Conservation (phyloP, 2,888 invertebrate species). For the Silvanus unidentatus region DNA sequence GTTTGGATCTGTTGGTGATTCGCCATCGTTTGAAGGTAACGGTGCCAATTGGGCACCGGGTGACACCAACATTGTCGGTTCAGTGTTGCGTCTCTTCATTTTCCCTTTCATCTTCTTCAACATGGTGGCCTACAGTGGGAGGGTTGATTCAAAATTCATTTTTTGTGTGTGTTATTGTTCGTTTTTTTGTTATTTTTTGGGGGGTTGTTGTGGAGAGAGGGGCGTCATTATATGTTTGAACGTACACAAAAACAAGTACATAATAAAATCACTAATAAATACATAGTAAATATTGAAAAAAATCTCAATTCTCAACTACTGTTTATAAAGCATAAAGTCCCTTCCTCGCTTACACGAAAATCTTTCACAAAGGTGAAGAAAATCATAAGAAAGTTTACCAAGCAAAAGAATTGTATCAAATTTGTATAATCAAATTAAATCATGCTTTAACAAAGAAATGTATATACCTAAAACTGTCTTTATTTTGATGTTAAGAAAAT, state of each 20-base stretch:
- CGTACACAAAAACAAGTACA: not conserved
- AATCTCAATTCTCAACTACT: not conserved
- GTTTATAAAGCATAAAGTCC: too few species aligned
- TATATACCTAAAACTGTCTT: too few species aligned
- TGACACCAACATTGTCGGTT: slow-evolving; percentile 65
- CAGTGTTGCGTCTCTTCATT: slow-evolving; percentile 94
- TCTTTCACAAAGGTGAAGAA: too few species aligned
- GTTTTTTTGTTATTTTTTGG: not conserved
- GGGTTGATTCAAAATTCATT: slow-evolving; percentile 10
- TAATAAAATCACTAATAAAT: slow-evolving; percentile 13
- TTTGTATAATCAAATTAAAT: too few species aligned
- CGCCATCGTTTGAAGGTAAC: slow-evolving; percentile 47
- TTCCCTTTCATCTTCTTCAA: slow-evolving; percentile 96
- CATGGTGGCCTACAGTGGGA: slow-evolving; percentile 92
- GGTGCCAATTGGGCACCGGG: slow-evolving; percentile 48
- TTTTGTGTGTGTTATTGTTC: not conserved
- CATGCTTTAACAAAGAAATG: too few species aligned
- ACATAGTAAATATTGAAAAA: slow-evolving; percentile 11
- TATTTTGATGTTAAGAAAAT: not conserved
- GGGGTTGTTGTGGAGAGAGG: not conserved
- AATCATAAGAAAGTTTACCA: too few species aligned
- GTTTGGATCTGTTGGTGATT: slow-evolving; percentile 46
- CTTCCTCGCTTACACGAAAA: too few species aligned
- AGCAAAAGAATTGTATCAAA: too few species aligned
- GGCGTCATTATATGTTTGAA: not conserved